A percentile compares a stretch with the other conserved stretches of the same genome.
phyloP scores from a whole-genome alignment of 2,888 invertebrate species.

The Trichopoda pennipes region DNA sequence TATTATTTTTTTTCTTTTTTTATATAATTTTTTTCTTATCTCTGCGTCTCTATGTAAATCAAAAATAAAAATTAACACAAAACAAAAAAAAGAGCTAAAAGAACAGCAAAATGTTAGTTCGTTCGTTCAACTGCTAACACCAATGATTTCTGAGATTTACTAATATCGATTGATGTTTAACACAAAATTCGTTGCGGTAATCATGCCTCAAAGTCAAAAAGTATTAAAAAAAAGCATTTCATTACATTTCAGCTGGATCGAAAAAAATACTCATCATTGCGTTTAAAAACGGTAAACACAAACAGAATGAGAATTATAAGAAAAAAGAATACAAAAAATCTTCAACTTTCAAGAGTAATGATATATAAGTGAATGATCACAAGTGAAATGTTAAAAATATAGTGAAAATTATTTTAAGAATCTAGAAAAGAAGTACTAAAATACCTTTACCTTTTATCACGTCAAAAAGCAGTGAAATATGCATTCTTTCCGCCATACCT shows the following conservation, averaged over 20 bases:
- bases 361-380: too few species aligned
- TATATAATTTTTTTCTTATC: slow-evolving; percentile 26
- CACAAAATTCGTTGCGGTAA: slow-evolving; percentile 63
- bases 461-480: too few species aligned
- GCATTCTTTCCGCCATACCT: too few species aligned
- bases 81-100: slow-evolving; percentile 28
- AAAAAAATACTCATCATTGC: slow-evolving; percentile 58
- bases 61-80: slow-evolving; percentile 35
- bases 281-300: slow-evolving; percentile 36
- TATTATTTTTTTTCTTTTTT: slow-evolving; percentile 7
- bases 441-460: too few species aligned
- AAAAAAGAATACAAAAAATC: slow-evolving; percentile 25
- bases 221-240: slow-evolving; percentile 9
- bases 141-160: slow-evolving; percentile 38
- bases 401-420: too few species aligned
- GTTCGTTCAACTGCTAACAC: slow-evolving; percentile 62
- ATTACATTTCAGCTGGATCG: slow-evolving; percentile 28
- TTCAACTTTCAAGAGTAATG: too few species aligned
- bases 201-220: slow-evolving; percentile 57
- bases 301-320: slow-evolving; percentile 1
- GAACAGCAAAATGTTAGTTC: slow-evolving; percentile 57
- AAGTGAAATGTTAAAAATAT: too few species aligned
- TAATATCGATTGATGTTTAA: slow-evolving; percentile 64
- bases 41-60: slow-evolving; percentile 54
- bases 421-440: too few species aligned